Evolutionary conservation across 53 echinoderm and acorn worm genomes (phyloP).

Genomic region (Crossaster papposus): DNA sequence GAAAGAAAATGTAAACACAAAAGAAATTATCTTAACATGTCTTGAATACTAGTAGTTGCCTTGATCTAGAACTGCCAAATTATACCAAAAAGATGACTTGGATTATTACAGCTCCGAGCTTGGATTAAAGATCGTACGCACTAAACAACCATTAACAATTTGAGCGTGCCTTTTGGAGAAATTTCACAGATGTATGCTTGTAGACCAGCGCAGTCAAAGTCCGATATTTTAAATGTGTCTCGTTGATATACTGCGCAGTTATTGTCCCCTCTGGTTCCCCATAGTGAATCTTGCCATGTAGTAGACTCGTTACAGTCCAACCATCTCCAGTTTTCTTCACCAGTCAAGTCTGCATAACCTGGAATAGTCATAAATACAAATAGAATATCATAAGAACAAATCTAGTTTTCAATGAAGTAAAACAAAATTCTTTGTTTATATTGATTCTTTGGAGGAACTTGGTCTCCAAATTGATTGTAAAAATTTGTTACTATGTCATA

Average conservation of each 20-base stretch:
- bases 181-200: conserved; percentile 74
- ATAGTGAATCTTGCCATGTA: conserved; percentile 66
- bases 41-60: too few relatives aligned
- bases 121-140: too few relatives aligned
- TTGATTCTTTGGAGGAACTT: too few relatives aligned
- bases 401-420: too few relatives aligned
- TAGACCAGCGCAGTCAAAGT: conserved; percentile 54
- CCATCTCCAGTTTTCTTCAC: conserved; percentile 75
- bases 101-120: too few relatives aligned
- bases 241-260: conserved; percentile 64
- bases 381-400: too few relatives aligned
- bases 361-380: neutral
- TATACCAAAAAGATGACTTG: too few relatives aligned
- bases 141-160: too few relatives aligned
- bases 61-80: too few relatives aligned
- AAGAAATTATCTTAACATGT: conserved; percentile 6
- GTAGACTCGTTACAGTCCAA: conserved; percentile 65
- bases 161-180: conserved; percentile 66
- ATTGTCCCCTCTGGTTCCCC: conserved; percentile 53
- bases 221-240: conserved; percentile 35
- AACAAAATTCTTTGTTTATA: too few relatives aligned
- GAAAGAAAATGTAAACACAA: conserved; percentile 3
- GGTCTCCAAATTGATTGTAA: too few relatives aligned
- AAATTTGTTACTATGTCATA: too few relatives aligned
- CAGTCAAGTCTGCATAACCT: conserved; percentile 25